phyloP scores from a whole-genome alignment of 2,113 vertebrate species.

The Labeo catla region DNA sequence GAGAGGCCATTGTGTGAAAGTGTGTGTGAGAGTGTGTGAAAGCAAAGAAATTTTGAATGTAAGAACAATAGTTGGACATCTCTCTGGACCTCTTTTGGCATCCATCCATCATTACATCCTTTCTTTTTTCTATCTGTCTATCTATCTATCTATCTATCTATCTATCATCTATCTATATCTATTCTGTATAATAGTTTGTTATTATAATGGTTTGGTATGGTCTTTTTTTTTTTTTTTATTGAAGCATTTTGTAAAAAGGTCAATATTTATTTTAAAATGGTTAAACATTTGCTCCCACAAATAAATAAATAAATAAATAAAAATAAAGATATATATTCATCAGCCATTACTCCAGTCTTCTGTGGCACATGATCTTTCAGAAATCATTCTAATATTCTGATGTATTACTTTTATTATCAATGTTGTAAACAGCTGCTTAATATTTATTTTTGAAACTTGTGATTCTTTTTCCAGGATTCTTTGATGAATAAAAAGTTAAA shows the following conservation, averaged over 20 bases:
- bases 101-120: not conserved
- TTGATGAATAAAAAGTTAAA: too few species aligned
- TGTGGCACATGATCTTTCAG: too few species aligned
- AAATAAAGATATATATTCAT: too few species aligned
- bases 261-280: not conserved
- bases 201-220: not conserved
- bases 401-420: too few species aligned
- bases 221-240: not conserved
- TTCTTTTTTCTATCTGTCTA: not conserved
- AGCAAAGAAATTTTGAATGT: constrained; percentile 6
- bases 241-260: not conserved
- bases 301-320: not conserved
- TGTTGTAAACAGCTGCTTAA: too few species aligned
- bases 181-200: not conserved
- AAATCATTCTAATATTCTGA: too few species aligned
- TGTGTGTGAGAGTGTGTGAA: constrained; percentile 19
- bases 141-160: not conserved
- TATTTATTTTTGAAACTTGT: too few species aligned
- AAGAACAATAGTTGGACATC: not conserved
- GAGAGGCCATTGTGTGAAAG: constrained; percentile 52
- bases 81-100: not conserved
- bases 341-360: too few species aligned
- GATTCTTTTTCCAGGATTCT: too few species aligned
- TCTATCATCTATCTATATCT: too few species aligned
- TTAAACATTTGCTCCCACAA: not conserved